Evolutionary conservation across 1,140 invertebrate species (phyloP).

Genomic region (Drosophila insularis): DNA sequence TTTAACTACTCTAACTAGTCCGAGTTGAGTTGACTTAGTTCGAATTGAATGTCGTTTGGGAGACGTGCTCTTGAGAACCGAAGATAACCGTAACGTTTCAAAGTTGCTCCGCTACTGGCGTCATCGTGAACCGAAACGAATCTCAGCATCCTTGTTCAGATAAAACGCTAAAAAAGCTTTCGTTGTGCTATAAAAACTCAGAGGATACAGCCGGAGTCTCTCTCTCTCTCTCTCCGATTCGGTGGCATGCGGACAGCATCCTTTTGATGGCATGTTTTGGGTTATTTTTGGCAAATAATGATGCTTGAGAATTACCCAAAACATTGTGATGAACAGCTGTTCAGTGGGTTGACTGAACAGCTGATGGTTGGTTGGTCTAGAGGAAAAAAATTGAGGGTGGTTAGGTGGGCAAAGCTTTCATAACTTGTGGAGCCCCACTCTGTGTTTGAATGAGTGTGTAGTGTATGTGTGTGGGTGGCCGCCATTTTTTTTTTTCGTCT

Average conservation of each 20-base stretch:
- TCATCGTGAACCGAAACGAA: slow-evolving; percentile 15
- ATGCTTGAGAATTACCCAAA: slow-evolving; percentile 59
- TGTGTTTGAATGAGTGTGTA: background rate
- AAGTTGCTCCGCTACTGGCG: slow-evolving; percentile 75
- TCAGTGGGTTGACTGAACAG: slow-evolving; percentile 25
- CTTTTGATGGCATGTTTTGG: slow-evolving; percentile 38
- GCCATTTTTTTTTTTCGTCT: slow-evolving; percentile 26
- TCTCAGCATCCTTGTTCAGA: slow-evolving; percentile 30
- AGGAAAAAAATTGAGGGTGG: slow-evolving; percentile 20
- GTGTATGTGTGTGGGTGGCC: background rate
- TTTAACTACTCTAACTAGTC: slow-evolving; percentile 18
- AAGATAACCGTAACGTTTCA: slow-evolving; percentile 68
- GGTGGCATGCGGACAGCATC: slow-evolving; percentile 67
- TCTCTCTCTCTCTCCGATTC: background rate
- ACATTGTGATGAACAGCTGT: slow-evolving; percentile 59
- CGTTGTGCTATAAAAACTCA: slow-evolving; percentile 66
- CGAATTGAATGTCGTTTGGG: background rate
- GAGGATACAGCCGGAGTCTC: background rate
- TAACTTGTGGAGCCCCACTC: slow-evolving; percentile 48
- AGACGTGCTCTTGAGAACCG: slow-evolving; percentile 17
- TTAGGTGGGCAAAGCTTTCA: slow-evolving; percentile 42
- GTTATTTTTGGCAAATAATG: slow-evolving; percentile 48
- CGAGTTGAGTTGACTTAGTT: slow-evolving; percentile 10
- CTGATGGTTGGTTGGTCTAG: slow-evolving; percentile 24
- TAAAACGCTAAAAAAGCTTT: slow-evolving; percentile 57